Conservation (phyloP, 2,888 invertebrate genomes). For the Euphydryas editha region DNA sequence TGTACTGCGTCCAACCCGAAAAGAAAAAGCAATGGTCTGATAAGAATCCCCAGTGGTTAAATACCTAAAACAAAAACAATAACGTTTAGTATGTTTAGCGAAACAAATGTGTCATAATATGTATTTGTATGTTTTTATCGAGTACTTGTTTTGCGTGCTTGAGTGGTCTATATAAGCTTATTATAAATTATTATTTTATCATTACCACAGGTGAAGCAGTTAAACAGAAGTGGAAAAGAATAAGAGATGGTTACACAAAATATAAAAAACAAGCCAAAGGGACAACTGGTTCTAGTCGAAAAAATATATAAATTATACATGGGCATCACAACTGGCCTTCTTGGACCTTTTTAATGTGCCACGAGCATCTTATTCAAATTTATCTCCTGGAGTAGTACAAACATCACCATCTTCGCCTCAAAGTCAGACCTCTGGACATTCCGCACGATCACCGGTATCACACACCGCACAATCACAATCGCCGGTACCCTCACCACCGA, state of each 20-base stretch:
- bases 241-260: slow-evolving; percentile 54
- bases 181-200: slow-evolving; percentile 10
- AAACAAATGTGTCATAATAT: slow-evolving; percentile 4
- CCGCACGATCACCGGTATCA: background rate
- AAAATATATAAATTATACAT: slow-evolving; percentile 47
- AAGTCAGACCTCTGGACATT: background rate
- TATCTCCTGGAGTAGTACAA: background rate
- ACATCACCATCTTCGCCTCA: slow-evolving; percentile 9
- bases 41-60: slow-evolving; percentile 27
- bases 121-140: background rate
- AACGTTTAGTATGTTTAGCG: slow-evolving; percentile 8
- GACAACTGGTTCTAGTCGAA: slow-evolving; percentile 41
- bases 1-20: slow-evolving; percentile 29
- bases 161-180: background rate
- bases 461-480: background rate
- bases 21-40: slow-evolving; percentile 32
- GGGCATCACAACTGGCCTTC: slow-evolving; percentile 48
- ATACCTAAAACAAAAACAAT: too few species aligned
- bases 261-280: slow-evolving; percentile 47
- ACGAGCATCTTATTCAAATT: background rate
- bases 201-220: slow-evolving; percentile 48
- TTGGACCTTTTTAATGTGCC: slow-evolving; percentile 39
- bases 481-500: background rate
- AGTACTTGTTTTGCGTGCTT: background rate
- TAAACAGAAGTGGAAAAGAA: slow-evolving; percentile 54